Percentiles rank a stretch among this genome's conserved stretches.
Conservation (phyloP, 1,140 invertebrate genomes). For the Philopotamus ludificatus region DNA sequence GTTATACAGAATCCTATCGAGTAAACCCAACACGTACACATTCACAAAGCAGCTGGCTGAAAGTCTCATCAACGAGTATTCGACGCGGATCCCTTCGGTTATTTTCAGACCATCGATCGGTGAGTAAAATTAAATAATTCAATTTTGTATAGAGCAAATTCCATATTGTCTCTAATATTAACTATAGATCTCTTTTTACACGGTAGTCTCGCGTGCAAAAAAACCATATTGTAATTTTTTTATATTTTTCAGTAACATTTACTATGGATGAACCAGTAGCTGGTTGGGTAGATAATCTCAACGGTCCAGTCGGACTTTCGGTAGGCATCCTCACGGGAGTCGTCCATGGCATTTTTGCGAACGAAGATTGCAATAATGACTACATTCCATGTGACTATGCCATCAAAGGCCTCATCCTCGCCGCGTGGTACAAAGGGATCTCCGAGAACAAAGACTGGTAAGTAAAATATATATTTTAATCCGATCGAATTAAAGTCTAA, state of each 20-base stretch:
- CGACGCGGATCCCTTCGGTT: constrained; percentile 69
- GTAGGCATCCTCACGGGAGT: constrained; percentile 84
- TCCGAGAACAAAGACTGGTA: constrained; percentile 13
- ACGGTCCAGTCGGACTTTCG: constrained; percentile 85
- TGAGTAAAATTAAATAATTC: constrained; percentile 46
- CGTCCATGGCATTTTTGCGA: constrained; percentile 81
- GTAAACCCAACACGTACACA: constrained; percentile 86
- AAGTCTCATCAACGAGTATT: constrained; percentile 65
- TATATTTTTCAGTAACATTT: constrained; percentile 53
- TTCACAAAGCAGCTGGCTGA: constrained; percentile 84
- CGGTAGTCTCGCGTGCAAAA: too few species aligned
- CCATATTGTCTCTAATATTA: too few species aligned
- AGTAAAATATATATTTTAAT: not conserved
- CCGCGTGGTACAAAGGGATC: constrained; percentile 63
- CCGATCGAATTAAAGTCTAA: not conserved
- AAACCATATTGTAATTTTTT: too few species aligned
- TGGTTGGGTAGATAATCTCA: constrained; percentile 85
- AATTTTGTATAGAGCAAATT: too few species aligned
- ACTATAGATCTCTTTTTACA: too few species aligned
- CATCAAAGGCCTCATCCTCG: constrained; percentile 89
- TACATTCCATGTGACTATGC: constrained; percentile 91
- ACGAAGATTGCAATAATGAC: constrained; percentile 75
- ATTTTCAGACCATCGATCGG: constrained; percentile 91
- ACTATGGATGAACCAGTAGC: constrained; percentile 67
- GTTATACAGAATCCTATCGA: constrained; percentile 51